Percentiles rank a stretch among this genome's conserved stretches.
Conservation (phyloP, 2,113 vertebrate genomes). For the Toxostoma redivivum region DNA sequence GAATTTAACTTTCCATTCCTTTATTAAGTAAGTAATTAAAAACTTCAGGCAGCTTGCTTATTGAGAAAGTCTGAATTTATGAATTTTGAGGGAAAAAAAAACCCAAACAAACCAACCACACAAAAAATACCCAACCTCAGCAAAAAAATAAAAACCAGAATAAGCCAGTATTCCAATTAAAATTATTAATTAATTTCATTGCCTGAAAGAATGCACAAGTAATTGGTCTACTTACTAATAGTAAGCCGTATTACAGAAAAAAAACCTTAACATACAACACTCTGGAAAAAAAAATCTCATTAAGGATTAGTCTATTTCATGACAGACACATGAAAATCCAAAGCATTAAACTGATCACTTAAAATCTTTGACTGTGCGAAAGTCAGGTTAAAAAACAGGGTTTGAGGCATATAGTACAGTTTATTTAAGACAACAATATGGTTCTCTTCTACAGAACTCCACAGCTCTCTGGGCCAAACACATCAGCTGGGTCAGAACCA, state of each 20-base stretch:
- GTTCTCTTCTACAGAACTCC: background rate
- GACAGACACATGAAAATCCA: background rate
- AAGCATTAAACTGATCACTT: background rate
- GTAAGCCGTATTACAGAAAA: background rate
- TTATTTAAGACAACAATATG: background rate
- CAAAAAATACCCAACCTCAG: background rate
- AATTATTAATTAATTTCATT: background rate
- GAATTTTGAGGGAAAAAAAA: rapidly evolving
- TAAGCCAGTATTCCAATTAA: background rate
- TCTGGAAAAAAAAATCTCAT: background rate
- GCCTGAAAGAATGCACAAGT: background rate
- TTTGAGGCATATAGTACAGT: background rate
- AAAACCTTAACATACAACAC: rapidly evolving
- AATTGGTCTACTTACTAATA: background rate
- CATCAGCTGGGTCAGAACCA: background rate
- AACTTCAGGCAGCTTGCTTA: background rate
- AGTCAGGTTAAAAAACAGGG: background rate
- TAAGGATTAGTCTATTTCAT: background rate
- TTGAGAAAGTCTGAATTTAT: background rate
- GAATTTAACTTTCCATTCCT: background rate
- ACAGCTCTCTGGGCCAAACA: background rate
- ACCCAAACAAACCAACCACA: background rate
- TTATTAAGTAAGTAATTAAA: background rate
- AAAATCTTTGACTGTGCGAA: background rate
- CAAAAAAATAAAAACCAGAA: background rate